Evolutionary conservation across 2,797 vertebrate species (phyloP).

Genomic region (Miichthys miiuy): DNA sequence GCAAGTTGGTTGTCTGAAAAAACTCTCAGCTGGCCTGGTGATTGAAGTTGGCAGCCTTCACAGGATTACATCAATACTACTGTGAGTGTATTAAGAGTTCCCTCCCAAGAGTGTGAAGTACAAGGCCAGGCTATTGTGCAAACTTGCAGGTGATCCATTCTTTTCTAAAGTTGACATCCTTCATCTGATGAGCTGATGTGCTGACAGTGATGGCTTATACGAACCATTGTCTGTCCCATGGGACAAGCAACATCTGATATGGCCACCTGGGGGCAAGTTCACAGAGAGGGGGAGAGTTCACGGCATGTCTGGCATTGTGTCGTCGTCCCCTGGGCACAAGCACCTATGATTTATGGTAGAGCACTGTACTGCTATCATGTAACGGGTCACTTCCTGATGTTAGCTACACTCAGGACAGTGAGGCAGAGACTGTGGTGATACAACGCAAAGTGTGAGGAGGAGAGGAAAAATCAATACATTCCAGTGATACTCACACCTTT

Average conservation of each 20-base stretch:
- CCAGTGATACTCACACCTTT: background rate
- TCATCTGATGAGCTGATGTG: constrained; percentile 64
- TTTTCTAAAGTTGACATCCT: constrained; percentile 73
- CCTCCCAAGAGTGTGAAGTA: constrained; percentile 50
- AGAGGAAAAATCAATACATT: constrained; percentile 26
- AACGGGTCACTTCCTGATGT: constrained; percentile 60
- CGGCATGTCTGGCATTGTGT: constrained; percentile 66
- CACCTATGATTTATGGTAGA: constrained; percentile 67
- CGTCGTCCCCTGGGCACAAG: constrained; percentile 55
- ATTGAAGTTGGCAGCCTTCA: constrained; percentile 24
- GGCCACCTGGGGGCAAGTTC: constrained; percentile 73
- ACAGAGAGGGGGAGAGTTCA: constrained; percentile 66
- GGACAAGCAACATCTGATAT: constrained; percentile 78
- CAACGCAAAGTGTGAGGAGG: background rate
- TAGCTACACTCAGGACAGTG: constrained; percentile 9
- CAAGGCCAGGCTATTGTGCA: constrained; percentile 61
- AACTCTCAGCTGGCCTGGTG: constrained; percentile 8
- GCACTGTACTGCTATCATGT: constrained; percentile 54
- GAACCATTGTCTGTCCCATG: constrained; percentile 62
- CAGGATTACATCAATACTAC: constrained; percentile 17
- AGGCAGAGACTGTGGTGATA: constrained; percentile 8
- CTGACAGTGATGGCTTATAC: constrained; percentile 66
- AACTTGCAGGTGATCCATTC: constrained; percentile 71
- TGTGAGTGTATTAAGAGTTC: constrained; percentile 19
- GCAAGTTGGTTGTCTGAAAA: background rate